phyloP scores from a whole-genome alignment of 2,797 vertebrate genomes.

The Pogoniulus pusillus region DNA sequence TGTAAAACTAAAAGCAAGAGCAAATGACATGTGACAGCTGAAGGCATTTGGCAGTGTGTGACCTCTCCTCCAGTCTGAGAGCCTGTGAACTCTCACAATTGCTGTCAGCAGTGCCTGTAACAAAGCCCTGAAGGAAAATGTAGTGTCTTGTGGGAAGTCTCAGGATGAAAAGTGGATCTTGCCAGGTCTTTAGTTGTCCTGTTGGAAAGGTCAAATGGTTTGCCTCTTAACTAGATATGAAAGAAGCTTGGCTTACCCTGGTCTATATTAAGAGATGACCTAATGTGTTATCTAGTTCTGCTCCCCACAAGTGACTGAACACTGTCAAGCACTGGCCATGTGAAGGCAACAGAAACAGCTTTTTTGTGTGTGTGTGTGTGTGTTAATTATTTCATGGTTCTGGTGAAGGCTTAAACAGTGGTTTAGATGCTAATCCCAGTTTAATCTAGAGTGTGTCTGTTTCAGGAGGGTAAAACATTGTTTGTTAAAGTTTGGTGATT shows the following conservation, averaged over 20 bases:
- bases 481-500: background rate
- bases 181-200: slow-evolving; percentile 16
- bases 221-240: slow-evolving; percentile 37
- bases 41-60: background rate
- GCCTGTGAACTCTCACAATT: background rate
- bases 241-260: slow-evolving; percentile 37
- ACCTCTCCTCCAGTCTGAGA: background rate
- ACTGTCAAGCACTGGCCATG: background rate
- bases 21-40: background rate
- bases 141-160: slow-evolving; percentile 3
- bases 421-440: background rate
- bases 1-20: background rate
- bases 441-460: background rate
- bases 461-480: background rate
- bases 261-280: slow-evolving; percentile 47
- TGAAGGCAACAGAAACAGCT: background rate
- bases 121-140: background rate
- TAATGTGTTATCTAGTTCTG: slow-evolving; percentile 4
- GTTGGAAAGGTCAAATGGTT: slow-evolving; percentile 59
- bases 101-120: slow-evolving; percentile 14
- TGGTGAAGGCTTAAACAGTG: background rate
- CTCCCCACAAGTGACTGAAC: background rate
- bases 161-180: background rate
- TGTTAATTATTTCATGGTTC: background rate
- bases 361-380: background rate